A percentile compares a stretch with the other conserved stretches of the same genome.
phyloP scores from a whole-genome alignment of 1,140 invertebrate species.

The Drosophila kikkawai region DNA sequence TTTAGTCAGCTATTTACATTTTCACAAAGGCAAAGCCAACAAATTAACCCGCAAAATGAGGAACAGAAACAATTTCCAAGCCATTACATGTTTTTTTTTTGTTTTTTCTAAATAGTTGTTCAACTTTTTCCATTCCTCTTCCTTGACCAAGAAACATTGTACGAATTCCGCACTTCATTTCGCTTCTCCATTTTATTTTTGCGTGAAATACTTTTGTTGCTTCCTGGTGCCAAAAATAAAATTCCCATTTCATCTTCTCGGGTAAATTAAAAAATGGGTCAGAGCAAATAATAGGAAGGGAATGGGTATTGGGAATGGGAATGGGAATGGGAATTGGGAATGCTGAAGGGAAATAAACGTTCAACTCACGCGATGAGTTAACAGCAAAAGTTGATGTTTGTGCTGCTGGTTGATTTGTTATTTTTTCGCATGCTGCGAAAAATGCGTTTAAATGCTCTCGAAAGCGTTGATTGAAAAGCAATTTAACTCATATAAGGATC shows the following conservation, averaged over 20 bases:
- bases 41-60: constrained; percentile 41
- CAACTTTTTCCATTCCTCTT: constrained; percentile 47
- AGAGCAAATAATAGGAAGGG: constrained; percentile 23
- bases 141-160: constrained; percentile 5
- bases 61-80: constrained; percentile 39
- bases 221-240: constrained; percentile 57
- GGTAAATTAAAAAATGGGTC: constrained; percentile 79
- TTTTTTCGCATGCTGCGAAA: constrained; percentile 41
- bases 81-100: constrained; percentile 46
- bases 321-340: constrained; percentile 11
- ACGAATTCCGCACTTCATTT: constrained; percentile 24
- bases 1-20: neutral
- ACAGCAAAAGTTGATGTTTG: constrained; percentile 68
- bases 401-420: constrained; percentile 41
- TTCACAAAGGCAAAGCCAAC: constrained; percentile 1
- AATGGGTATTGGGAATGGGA: constrained; percentile 13
- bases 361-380: constrained; percentile 79
- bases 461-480: constrained; percentile 49
- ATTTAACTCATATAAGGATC: constrained; percentile 30
- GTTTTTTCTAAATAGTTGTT: constrained; percentile 53
- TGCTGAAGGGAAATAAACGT: constrained; percentile 45
- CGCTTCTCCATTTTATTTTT: constrained; percentile 8
- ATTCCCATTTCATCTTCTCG: constrained; percentile 70
- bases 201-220: constrained; percentile 59
- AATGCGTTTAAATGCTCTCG: constrained; percentile 34